Conservation (phyloP, 37 sponge, comb jelly and placozoan genomes). For the Cliona cf. orientalis region DNA sequence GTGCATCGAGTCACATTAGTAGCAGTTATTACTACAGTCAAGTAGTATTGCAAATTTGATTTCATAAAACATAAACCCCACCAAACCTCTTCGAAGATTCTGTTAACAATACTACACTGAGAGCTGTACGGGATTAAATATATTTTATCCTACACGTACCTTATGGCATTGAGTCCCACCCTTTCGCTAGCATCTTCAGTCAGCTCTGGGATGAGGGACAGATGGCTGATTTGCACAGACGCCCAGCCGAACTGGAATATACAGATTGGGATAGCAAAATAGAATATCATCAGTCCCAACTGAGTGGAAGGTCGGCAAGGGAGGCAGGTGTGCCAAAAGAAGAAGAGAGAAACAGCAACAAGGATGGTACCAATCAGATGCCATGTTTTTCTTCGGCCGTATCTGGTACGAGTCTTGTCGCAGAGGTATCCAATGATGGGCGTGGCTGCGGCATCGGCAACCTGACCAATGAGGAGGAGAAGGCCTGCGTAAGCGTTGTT, state of each 20-base stretch:
- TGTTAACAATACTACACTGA: background rate
- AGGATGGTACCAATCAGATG: slow-evolving; percentile 87
- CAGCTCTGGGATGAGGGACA: slow-evolving; percentile 95
- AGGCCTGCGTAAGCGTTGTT: slow-evolving; percentile 80
- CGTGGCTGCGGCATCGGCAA: slow-evolving; percentile 88
- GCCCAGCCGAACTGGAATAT: slow-evolving; percentile 99
- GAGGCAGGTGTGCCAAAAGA: slow-evolving; percentile 89
- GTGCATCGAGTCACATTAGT: no score
- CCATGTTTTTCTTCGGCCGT: slow-evolving; percentile 94
- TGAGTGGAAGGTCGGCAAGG: slow-evolving; percentile 23
- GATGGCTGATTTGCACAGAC: slow-evolving; percentile 91
- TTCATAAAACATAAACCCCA: background rate
- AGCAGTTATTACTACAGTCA: no score
- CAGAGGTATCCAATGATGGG: slow-evolving; percentile 89
- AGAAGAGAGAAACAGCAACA: slow-evolving; percentile 85
- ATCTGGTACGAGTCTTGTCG: slow-evolving; percentile 75
- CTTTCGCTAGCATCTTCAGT: slow-evolving; percentile 75
- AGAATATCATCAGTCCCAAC: slow-evolving; percentile 39
- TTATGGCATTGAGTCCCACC: slow-evolving; percentile 93
- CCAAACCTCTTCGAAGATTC: background rate
- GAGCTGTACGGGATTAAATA: background rate
- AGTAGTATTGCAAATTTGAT: no score
- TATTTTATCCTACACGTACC: slow-evolving; percentile 65
- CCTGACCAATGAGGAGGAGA: slow-evolving; percentile 92
- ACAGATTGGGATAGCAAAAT: slow-evolving; percentile 79